Evolutionary conservation across 2,888 invertebrate genomes (phyloP), one percentile per base, ranked within the genome.

Genomic region (Pristionchus exspectatus): DNA sequence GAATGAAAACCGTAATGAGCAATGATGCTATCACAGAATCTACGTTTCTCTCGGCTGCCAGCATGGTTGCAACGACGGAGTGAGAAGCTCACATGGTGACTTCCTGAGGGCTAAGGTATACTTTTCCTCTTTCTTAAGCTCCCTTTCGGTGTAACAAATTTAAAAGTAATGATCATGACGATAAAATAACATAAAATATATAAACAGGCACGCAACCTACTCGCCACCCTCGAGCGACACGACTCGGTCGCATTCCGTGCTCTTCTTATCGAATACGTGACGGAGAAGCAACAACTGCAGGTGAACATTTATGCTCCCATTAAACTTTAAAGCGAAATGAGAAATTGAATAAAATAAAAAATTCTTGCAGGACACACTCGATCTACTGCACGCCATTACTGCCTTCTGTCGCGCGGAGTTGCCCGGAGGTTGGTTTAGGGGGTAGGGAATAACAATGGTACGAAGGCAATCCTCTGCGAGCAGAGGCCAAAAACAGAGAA

Each of bases 311-410:
- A n/a, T 5, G 5, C 38, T 38, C 5, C 38, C 38, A 3, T 38
- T 38, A 38, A 38, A 38, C 5, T 2, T 2, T 2, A 38, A 38
- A 2, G 2, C 30, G 7, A 1, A 69, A 2, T 69, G 30, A 12
- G 30, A 24, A 27, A 69, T 5, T 69, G 27, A 27, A 69, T 69
- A 14, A 30, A 27, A 69, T 7, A 12, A 30, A 27, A 69, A 69
- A 5, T 27, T 44, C 96, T 98, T 85, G 24, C 81, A 81, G 81
- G 81, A 89, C 63, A 89, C 83, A 16, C 96, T 99, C 89, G 98
- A 99, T 94, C 97, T 98, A 94, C 97, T 99, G 91, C 99, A 99
- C 95, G 97, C 98, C 0, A 97, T 98, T 93, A 97, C 98, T 87
- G 98, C 98, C 12, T 99, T 98, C 95, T 99, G 99, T 95, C 89